These are phyloP conservation scores for Dendrocincla tyrannina DNA, from an alignment of 2,797 vertebrate genomes.

Conservation along the genomic window DNA sequence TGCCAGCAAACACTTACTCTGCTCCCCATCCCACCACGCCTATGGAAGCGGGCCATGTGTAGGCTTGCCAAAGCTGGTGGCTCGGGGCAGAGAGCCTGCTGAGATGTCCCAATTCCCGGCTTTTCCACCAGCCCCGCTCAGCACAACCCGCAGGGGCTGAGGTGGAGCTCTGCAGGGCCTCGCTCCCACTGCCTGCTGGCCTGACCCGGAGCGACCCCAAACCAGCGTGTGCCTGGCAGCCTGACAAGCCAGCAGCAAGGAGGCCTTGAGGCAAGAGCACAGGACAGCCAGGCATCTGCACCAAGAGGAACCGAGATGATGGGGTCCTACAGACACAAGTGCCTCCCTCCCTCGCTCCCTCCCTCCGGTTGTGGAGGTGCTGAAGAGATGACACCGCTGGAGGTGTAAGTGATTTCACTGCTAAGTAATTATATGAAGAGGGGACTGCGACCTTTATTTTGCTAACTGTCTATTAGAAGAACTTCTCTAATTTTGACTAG, in stretches of 20 bases:
- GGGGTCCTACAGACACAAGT: not conserved
- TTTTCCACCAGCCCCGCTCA: not conserved
- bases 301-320: not conserved
- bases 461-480: slow-evolving; percentile 40
- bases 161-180: not conserved
- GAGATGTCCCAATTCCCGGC: not conserved
- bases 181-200: not conserved
- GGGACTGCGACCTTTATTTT: slow-evolving; percentile 35
- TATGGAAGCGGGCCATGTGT: not conserved
- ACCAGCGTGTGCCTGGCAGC: accelerated
- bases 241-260: not conserved
- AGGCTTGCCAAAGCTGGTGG: not conserved
- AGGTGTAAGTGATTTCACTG: slow-evolving; percentile 29
- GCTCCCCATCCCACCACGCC: not conserved
- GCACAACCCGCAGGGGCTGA: not conserved
- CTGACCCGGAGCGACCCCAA: accelerated
- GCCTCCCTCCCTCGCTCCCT: not conserved
- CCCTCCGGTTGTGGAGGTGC: not conserved
- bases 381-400: not conserved
- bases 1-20: not conserved
- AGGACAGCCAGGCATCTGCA: not conserved
- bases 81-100: not conserved
- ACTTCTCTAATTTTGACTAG: slow-evolving; percentile 48
- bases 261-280: not conserved
- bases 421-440: slow-evolving; percentile 27